These are phyloP conservation scores for Pachyramphus minor DNA, from an alignment of 2,113 vertebrate genomes.

Conservation along the genomic window DNA sequence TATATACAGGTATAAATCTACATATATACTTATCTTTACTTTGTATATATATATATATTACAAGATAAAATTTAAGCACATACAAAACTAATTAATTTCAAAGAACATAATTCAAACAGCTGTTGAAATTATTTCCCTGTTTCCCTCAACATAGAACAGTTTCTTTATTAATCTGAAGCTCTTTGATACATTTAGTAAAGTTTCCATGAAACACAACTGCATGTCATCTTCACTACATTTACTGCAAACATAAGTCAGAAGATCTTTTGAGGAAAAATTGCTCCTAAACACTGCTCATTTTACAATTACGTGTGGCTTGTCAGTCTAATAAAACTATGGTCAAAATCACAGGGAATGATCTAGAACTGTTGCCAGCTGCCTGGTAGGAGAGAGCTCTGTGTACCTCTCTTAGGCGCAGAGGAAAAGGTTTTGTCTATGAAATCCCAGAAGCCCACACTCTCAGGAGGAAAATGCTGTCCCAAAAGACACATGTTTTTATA, in stretches of 20 bases:
- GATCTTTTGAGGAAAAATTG: background rate
- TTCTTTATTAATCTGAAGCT: background rate
- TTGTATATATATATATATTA: no score
- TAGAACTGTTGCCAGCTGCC: background rate
- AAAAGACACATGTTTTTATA: background rate
- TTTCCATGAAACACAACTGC: background rate
- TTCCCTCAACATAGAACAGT: background rate
- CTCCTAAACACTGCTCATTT: background rate
- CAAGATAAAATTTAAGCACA: background rate
- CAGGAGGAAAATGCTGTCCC: background rate
- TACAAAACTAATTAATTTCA: background rate
- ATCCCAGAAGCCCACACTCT: background rate
- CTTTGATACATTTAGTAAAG: background rate
- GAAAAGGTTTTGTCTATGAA: background rate
- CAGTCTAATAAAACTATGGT: background rate
- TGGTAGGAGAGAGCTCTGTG: background rate
- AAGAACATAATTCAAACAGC: background rate
- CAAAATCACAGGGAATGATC: background rate
- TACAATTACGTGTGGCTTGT: background rate
- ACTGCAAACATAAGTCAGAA: background rate
- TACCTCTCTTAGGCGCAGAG: background rate
- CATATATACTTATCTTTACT: background rate
- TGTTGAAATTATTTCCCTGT: background rate
- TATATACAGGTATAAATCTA: background rate
- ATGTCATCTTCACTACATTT: background rate